Evolutionary conservation across 1,140 invertebrate species (phyloP), one percentile per base, ranked within the genome.

Genomic region (Euura saliciscinereae): DNA sequence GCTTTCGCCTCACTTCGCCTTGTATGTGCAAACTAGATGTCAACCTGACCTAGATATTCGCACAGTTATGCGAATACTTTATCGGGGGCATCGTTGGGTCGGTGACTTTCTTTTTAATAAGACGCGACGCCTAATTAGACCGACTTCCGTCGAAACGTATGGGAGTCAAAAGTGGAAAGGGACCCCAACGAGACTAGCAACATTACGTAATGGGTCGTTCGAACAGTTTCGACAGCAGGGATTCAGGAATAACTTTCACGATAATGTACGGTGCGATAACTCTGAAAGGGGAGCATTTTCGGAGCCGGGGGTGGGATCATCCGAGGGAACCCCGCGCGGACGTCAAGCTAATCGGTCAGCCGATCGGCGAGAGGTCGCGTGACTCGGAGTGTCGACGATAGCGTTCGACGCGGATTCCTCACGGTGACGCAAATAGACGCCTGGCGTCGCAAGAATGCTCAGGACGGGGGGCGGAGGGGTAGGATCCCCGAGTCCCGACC

Each of bases 331-430:
- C 28, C 28, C 28, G 28, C 28, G 28, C 28, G 28, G 28, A 28
- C 28, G 28, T 28, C 77, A 74, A 83, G 82, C 82, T 84, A 83
- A 84, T 84, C 83, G 82, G 82, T 78, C 73, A 77, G 73, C 81
- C 80, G 80, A 82, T 79, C 78, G 28, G 28, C 28, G 80, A 81
- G 77, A 79, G 79, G 65, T 71, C 68, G 69, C 43, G 45, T 43
- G n/a, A 65, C 78, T 75, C 73, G 70, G 77, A 73, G 74, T 80
- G 77, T 74, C 79, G 81, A 84, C 83, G 84, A 86, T 85, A 85
- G 83, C 85, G 85, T 85, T 86, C 84, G 81, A 85, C 80, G 83
- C 83, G 83, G 83, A 86, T 86, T 86, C 85, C 84, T 82, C 77
- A 77, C 78, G 69, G 77, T 76, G 83, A 86, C 83, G 78, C 78